Base-by-base conservation (phyloP, 2,113 vertebrate genomes). In the Pagrus major region DNA sequence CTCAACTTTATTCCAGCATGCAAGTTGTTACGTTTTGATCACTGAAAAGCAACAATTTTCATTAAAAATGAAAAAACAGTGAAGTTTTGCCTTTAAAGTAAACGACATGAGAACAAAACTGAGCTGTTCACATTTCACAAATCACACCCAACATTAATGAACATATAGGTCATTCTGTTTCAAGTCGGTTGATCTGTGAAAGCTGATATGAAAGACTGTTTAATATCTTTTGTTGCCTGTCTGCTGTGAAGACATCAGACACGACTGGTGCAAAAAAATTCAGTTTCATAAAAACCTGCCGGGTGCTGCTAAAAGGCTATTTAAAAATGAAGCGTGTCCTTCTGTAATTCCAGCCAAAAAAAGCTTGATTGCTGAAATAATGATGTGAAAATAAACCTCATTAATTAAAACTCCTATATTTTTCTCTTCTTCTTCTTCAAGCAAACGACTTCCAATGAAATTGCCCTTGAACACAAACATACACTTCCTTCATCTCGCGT, bases 341-440 rank as follows among this genome's bases (percentile, higher is more conserved):
- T 93, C 81, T 93, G 85, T 89, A 85, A 89, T 88, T 84, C 83
- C 23, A 86, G 88, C 92, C 91, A 94, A 93, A 54, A 93, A 54
- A 92, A 61, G 80, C 75, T 87, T 90, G 78, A 92, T 79, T 89
- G 84, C 84, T 94, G 72, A 93, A 94, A 91, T 90, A 92, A 93
- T 87, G 59, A 93, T 93, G 83, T 76, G 73, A 91, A 88, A 90
- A 91, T 84, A 88, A 74, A 44, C 81, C 81, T 79, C 49, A 61
- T 80, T 76, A 72, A 86, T 89, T 91, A 80, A 84, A 89, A 81
- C 47, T n/a, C 21, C 18, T 33, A 14, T 42, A 11, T 21, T 42
- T 29, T 47, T 21, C 21, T 44, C 25, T n/a, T 58, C 61, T n/a
- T 58, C 61, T 42, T 79, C 67, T 78, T 86, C 52, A 87, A 55